phyloP scores from a whole-genome alignment of 2,113 vertebrate genomes.

The Neodontobutis hainanensis region DNA sequence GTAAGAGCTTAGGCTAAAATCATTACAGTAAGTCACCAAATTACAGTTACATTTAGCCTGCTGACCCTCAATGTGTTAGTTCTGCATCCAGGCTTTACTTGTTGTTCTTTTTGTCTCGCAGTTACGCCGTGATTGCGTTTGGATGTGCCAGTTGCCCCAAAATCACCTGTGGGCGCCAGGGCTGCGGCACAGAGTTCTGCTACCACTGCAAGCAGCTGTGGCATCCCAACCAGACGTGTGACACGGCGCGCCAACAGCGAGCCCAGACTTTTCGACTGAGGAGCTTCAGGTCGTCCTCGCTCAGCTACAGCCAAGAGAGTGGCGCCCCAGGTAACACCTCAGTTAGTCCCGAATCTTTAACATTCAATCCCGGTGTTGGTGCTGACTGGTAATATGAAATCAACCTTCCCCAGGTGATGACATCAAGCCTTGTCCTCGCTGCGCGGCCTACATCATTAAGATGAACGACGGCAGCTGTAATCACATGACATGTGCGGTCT shows the following conservation, averaged over 20 bases:
- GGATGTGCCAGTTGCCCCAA: conserved; percentile 99
- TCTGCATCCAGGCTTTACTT: not conserved
- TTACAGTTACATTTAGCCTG: conserved; percentile 5
- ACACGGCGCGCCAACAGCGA: conserved; percentile 94
- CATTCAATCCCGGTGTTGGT: not conserved
- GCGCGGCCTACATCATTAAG: conserved; percentile 98
- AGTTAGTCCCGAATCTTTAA: too few species aligned
- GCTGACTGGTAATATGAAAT: conserved; percentile 2
- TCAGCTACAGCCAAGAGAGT: conserved; percentile 97
- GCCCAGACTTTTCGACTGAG: conserved; percentile 90
- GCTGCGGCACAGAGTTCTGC: conserved; percentile 97
- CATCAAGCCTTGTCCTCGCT: conserved; percentile 98
- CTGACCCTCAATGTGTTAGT: conserved; percentile 29
- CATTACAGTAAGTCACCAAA: conserved; percentile 1
- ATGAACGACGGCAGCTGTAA: conserved; percentile 99
- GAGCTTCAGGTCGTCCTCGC: conserved; percentile 92
- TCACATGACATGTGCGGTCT: conserved; percentile 99
- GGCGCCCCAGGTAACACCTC: conserved; percentile 87
- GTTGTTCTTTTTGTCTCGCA: conserved; percentile 39
- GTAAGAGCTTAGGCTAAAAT: conserved; percentile 10
- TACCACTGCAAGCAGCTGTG: conserved; percentile 99
- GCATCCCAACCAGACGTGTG: conserved; percentile 99
- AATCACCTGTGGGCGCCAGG: conserved; percentile 93
- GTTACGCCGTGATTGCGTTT: conserved; percentile 96
- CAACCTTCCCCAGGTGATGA: conserved; percentile 84